Conservation (phyloP, 2,888 invertebrate species). For the Scaptomyza cyrtandrae region DNA sequence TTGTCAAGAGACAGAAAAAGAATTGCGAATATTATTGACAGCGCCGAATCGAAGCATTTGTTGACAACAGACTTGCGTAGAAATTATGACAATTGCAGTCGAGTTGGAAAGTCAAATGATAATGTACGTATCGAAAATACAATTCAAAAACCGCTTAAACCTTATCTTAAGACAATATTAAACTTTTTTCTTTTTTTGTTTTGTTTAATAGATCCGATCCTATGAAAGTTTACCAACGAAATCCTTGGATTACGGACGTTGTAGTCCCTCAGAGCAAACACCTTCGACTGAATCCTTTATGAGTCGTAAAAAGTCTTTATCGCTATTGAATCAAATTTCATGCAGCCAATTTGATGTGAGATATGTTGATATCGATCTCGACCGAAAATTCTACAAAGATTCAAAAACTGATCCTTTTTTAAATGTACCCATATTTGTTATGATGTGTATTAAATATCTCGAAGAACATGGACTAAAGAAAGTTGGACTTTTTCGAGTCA, state of each 20-base stretch:
- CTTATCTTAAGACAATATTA: not conserved
- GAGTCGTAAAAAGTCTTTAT: slow-evolving; percentile 82
- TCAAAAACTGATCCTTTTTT: slow-evolving; percentile 80
- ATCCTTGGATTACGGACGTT: slow-evolving; percentile 32
- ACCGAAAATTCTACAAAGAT: slow-evolving; percentile 33
- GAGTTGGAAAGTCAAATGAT: slow-evolving; percentile 53
- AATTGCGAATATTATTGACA: slow-evolving; percentile 71
- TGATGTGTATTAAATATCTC: slow-evolving; percentile 92
- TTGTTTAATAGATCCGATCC: slow-evolving; percentile 88
- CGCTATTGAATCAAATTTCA: slow-evolving; percentile 85
- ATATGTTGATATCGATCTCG: slow-evolving; percentile 45
- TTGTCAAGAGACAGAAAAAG: slow-evolving; percentile 89
- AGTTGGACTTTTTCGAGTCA: slow-evolving; percentile 95
- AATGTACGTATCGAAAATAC: slow-evolving; percentile 45
- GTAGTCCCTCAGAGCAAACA: slow-evolving; percentile 16
- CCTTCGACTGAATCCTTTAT: slow-evolving; percentile 34
- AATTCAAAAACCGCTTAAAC: not conserved
- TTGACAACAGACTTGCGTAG: slow-evolving; percentile 87
- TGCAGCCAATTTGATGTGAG: slow-evolving; percentile 86
- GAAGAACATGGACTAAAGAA: slow-evolving; percentile 92
- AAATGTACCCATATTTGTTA: slow-evolving; percentile 90
- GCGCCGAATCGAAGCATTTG: slow-evolving; percentile 88
- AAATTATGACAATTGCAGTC: slow-evolving; percentile 42
- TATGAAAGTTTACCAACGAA: slow-evolving; percentile 88
- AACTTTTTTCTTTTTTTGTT: not conserved